Evolutionary conservation across 2,888 invertebrate species (phyloP), one percentile per base, ranked within the genome.

Genomic region (Luperina testacea): DNA sequence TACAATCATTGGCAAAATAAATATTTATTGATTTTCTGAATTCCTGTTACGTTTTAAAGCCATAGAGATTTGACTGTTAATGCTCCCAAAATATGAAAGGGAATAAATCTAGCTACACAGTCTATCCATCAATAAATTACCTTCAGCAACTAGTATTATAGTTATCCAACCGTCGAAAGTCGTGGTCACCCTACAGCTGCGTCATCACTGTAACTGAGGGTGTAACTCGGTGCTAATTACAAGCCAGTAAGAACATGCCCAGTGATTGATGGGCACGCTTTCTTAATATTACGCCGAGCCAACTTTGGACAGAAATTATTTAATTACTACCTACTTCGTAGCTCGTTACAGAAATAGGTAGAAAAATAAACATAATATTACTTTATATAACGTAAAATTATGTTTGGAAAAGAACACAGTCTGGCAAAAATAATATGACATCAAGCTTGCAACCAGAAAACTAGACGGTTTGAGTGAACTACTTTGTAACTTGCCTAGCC

Each of bases 221-320:
- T 83, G 82, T 73, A 87, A 83, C 77, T 82, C 65, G 72, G 65
- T 75, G 70, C 81, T 87, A 89, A 89, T 89, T 87, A 87, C 83
- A 79, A 87, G 78, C 69, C 77, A 80, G 78, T 69, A 83, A 82
- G 76, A 82, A 83, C 79, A 72, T 48, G 73, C 72, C 9, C 57
- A 45, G 77, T 89, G 88, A 88, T 88, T 78, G 81, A 88, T 87
- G 81, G 72, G 57, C 63, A 57, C 32, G 51, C 68, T 82, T 81
- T 74, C 79, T 81, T 82, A 73, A 89, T 80, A 80, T 78, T 81
- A 78, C 15, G 48, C 27, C 64, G n/a, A 38, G 51, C 63, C 32
- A 73, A 81, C 71, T 84, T 76, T 72, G 42, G 42, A 27, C n/a
- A 38, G 4, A 11, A 80, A 74, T 80, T 48, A 78, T 81, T 83